These are phyloP conservation scores for Chrysomallon squamiferum DNA, from an alignment of 1,140 invertebrate genomes.

Conservation along the genomic window DNA sequence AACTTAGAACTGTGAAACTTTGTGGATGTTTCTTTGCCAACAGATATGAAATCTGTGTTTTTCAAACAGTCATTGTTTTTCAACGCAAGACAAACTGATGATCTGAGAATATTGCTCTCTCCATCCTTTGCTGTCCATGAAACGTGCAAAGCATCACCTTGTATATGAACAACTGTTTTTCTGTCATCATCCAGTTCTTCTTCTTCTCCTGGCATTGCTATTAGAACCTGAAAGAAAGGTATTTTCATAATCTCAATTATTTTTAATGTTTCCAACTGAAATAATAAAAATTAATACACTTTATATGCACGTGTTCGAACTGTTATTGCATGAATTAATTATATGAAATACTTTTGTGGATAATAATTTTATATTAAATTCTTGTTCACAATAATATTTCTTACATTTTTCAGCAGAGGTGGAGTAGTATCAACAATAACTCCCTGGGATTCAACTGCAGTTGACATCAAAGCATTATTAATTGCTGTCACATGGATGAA, in stretches of 20 bases:
- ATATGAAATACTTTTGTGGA: too few relatives aligned
- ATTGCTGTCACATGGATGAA: slow-evolving; percentile 22
- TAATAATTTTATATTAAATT: too few relatives aligned
- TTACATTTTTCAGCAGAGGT: slow-evolving; percentile 20
- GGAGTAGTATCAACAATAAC: slow-evolving; percentile 24
- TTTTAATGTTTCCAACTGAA: too few relatives aligned
- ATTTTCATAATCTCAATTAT: too few relatives aligned
- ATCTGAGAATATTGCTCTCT: slow-evolving; percentile 23
- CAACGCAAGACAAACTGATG: slow-evolving; percentile 20
- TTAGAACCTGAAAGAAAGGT: slow-evolving; percentile 21
- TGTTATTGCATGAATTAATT: too few relatives aligned
- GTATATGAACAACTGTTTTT: slow-evolving; percentile 24
- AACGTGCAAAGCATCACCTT: slow-evolving; percentile 22
- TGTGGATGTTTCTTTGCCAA: background rate
- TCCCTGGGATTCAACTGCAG: slow-evolving; percentile 12
- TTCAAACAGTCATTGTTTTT: background rate
- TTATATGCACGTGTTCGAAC: too few relatives aligned
- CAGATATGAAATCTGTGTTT: background rate
- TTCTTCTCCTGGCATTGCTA: slow-evolving; percentile 27
- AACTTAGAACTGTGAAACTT: background rate
- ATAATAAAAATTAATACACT: too few relatives aligned
- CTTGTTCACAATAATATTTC: too few relatives aligned
- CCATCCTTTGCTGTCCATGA: slow-evolving; percentile 28
- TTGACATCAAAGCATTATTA: slow-evolving; percentile 20
- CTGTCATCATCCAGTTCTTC: slow-evolving; percentile 27